Percentiles rank a stretch among this genome's conserved stretches.
These are phyloP conservation scores for Vireo altiloquus DNA, from an alignment of 2,113 vertebrate genomes.

Conservation along the genomic window DNA sequence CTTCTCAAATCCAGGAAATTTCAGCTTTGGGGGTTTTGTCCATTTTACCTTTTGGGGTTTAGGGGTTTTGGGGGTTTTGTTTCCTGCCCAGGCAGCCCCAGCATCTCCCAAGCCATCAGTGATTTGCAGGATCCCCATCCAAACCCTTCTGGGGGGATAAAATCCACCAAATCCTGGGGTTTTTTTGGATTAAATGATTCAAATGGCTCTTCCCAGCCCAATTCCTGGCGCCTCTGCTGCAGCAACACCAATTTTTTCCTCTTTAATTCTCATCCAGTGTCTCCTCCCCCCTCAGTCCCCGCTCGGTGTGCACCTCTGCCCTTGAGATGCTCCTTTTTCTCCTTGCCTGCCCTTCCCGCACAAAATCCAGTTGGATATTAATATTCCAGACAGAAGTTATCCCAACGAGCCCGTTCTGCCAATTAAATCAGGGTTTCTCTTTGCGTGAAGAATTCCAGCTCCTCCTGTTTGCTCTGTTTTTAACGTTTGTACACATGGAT, in stretches of 20 bases:
- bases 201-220: not conserved
- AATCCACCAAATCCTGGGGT: not conserved
- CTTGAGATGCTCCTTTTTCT: not conserved
- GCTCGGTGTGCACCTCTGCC: not conserved
- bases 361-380: not conserved
- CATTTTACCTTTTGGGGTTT: not conserved
- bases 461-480: not conserved
- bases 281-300: not conserved
- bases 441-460: not conserved
- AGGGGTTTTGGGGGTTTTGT: not conserved
- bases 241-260: not conserved
- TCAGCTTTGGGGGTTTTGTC: not conserved
- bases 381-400: conserved; percentile 11
- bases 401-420: not conserved
- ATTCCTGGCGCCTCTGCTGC: not conserved
- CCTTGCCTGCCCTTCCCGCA: not conserved
- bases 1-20: not conserved
- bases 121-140: not conserved
- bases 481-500: not conserved
- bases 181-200: not conserved
- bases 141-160: not conserved
- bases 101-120: not conserved
- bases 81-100: not conserved
- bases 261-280: not conserved
- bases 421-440: conserved; percentile 26